phyloP scores from a whole-genome alignment of 2,113 vertebrate genomes.

The Corythoichthys intestinalis region DNA sequence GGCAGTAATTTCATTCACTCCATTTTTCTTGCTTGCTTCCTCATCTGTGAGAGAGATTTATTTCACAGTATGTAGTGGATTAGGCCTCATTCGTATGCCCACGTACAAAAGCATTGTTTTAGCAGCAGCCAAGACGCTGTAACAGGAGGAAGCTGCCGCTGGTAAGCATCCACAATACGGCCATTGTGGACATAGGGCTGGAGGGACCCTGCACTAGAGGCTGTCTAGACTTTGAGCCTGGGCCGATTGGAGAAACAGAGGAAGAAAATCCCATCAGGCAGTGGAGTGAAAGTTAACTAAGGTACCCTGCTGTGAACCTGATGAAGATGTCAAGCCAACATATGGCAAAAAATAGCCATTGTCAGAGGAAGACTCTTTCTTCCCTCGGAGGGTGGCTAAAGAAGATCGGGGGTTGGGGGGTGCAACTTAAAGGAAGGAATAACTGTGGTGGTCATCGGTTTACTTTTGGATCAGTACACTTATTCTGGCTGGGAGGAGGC shows the following conservation, averaged over 20 bases:
- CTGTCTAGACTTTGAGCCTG: conserved; percentile 87
- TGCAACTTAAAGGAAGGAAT: conserved; percentile 75
- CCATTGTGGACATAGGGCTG: conserved; percentile 79
- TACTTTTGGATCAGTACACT: conserved; percentile 82
- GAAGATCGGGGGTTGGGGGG: conserved; percentile 49
- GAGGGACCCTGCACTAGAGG: conserved; percentile 73
- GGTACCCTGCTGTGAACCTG: conserved; percentile 93
- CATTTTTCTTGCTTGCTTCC: conserved; percentile 51
- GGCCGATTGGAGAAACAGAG: conserved; percentile 74
- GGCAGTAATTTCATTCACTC: conserved; percentile 76
- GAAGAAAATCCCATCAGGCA: conserved; percentile 95
- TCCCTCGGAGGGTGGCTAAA: conserved; percentile 57
- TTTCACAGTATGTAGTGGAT: conserved; percentile 89
- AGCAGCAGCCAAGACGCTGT: conserved; percentile 77
- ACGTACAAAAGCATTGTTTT: conserved; percentile 88
- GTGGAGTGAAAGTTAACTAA: conserved; percentile 96
- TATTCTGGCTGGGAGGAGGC: conserved; percentile 74
- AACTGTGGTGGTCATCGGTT: conserved; percentile 82
- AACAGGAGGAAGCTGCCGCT: conserved; percentile 87
- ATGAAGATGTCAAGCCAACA: conserved; percentile 97
- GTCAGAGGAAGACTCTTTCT: conserved; percentile 79
- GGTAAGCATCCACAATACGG: conserved; percentile 83
- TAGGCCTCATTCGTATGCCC: conserved; percentile 77
- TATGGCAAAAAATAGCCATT: conserved; percentile 91
- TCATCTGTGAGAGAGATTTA: conserved; percentile 80